phyloP scores from a whole-genome alignment of 2,888 invertebrate genomes.

The Drosophila hamatofila region DNA sequence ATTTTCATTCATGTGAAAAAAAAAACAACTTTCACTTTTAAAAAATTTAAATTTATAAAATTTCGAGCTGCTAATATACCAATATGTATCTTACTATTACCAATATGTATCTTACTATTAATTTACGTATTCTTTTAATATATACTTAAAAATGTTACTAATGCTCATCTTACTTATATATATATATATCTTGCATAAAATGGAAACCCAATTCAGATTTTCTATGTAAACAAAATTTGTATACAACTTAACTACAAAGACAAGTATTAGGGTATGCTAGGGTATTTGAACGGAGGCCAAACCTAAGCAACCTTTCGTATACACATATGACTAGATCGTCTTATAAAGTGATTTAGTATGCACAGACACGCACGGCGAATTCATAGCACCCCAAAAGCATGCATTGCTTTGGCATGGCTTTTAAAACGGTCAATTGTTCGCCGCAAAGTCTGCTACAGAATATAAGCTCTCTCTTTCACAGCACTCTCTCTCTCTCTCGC shows the following conservation, averaged over 20 bases:
- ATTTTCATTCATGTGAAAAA: too few relatives aligned
- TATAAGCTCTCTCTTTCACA: not conserved
- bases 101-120: too few relatives aligned
- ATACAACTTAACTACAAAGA: not conserved
- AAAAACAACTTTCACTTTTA: too few relatives aligned
- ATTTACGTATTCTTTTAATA: too few relatives aligned
- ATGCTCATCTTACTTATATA: too few relatives aligned
- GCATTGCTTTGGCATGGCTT: not conserved
- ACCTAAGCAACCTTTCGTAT: not conserved
- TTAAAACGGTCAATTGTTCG: not conserved
- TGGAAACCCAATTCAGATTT: too few relatives aligned
- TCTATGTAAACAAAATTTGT: too few relatives aligned
- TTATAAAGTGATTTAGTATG: conserved; percentile 15
- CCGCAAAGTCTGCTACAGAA: conserved; percentile 34
- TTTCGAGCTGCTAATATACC: too few relatives aligned
- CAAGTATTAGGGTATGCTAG: not conserved
- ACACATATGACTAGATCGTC: not conserved
- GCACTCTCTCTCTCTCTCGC: not conserved
- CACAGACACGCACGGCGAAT: conserved; percentile 11
- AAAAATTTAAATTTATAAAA: too few relatives aligned
- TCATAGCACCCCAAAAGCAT: not conserved
- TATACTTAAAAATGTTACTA: too few relatives aligned
- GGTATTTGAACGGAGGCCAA: not conserved
- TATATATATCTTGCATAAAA: too few relatives aligned
- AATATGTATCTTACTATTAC: too few relatives aligned